Evolutionary conservation across 2,113 vertebrate species (phyloP).

Genomic region (Podocnemis expansa): DNA sequence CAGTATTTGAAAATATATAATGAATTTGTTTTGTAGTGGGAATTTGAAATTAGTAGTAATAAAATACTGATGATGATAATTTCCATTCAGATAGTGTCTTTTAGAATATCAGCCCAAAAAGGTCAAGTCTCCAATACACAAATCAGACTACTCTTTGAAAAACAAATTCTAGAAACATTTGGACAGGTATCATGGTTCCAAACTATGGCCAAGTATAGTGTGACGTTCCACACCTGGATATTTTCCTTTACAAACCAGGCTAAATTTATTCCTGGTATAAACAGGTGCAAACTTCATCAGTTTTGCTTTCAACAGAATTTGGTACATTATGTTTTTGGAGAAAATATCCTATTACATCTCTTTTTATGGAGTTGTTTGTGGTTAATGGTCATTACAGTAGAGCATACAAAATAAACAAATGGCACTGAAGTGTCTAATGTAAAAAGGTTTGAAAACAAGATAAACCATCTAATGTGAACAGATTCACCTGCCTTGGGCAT

Average conservation of each 20-base stretch:
- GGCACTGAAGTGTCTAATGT: background rate
- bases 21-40: background rate
- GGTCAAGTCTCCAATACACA: background rate
- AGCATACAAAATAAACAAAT: background rate
- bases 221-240: background rate
- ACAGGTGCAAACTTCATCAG: background rate
- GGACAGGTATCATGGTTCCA: background rate
- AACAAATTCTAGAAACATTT: background rate
- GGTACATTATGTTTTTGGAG: background rate
- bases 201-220: background rate
- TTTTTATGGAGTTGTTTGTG: background rate
- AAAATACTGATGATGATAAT: background rate
- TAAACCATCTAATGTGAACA: background rate
- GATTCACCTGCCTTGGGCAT: no score
- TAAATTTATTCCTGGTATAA: background rate
- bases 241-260: background rate
- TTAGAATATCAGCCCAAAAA: background rate
- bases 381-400: background rate
- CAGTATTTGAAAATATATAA: background rate
- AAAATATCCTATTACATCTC: background rate
- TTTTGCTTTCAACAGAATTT: background rate
- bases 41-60: background rate
- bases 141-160: background rate
- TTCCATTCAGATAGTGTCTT: background rate
- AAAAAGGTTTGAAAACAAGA: background rate